phyloP scores from a whole-genome alignment of 2,888 invertebrate species.

The Conchocele bisecta region DNA sequence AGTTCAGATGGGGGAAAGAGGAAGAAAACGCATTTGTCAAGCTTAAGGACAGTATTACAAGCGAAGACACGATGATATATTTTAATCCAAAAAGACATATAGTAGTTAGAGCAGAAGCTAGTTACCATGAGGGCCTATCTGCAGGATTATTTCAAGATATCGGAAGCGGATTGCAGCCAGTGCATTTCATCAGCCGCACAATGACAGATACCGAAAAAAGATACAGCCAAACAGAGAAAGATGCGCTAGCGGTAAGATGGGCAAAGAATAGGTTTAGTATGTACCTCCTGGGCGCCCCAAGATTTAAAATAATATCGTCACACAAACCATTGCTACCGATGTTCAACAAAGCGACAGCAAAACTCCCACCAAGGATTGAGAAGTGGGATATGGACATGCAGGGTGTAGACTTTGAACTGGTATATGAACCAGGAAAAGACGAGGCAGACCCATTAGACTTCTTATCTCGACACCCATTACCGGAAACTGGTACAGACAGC shows the following conservation, averaged over 20 bases:
- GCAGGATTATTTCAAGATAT: slow-evolving; percentile 16
- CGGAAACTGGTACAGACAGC: slow-evolving; percentile 15
- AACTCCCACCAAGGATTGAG: slow-evolving; percentile 6
- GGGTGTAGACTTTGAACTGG: slow-evolving; percentile 26
- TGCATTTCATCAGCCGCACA: slow-evolving; percentile 31
- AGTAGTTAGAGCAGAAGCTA: background rate
- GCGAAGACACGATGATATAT: slow-evolving; percentile 5
- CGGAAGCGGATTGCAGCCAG: slow-evolving; percentile 24
- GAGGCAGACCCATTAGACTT: slow-evolving; percentile 17
- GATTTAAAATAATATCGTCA: slow-evolving; percentile 31
- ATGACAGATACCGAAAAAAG: slow-evolving; percentile 33
- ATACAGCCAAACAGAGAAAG: slow-evolving; percentile 23
- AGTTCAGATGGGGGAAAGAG: no score
- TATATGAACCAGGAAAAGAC: slow-evolving; percentile 34
- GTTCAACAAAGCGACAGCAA: slow-evolving; percentile 19
- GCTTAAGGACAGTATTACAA: slow-evolving; percentile 5
- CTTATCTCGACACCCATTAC: slow-evolving; percentile 25
- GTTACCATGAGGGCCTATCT: slow-evolving; percentile 9
- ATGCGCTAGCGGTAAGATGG: slow-evolving; percentile 18
- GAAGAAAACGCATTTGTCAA: background rate
- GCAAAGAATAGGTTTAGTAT: slow-evolving; percentile 24
- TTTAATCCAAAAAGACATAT: slow-evolving; percentile 1
- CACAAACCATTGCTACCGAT: slow-evolving; percentile 19
- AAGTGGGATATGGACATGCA: slow-evolving; percentile 33
- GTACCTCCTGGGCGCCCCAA: slow-evolving; percentile 33